Evolutionary conservation across 2,797 vertebrate species (phyloP).

Genomic region (Smutsia gigantea): DNA sequence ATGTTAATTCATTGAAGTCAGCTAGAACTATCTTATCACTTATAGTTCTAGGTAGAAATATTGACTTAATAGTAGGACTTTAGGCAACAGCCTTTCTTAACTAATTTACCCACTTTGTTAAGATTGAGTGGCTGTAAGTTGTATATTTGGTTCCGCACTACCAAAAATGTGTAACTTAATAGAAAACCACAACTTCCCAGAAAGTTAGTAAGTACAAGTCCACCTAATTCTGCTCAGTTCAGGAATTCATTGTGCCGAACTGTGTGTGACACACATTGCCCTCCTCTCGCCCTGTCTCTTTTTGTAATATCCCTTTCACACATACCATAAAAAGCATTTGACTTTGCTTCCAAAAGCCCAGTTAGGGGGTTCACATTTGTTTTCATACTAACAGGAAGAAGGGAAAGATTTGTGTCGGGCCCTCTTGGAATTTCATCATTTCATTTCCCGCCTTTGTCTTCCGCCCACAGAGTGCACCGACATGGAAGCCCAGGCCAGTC

Average conservation of each 20-base stretch:
- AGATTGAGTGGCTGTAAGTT: slow-evolving; percentile 32
- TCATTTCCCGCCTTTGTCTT: slow-evolving; percentile 64
- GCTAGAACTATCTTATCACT: neutral
- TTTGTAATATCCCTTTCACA: neutral
- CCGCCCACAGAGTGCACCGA: slow-evolving; percentile 89
- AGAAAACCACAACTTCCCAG: neutral
- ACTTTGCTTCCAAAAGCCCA: neutral
- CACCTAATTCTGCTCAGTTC: neutral
- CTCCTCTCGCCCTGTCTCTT: neutral
- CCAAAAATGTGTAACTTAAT: neutral
- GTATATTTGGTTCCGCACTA: neutral
- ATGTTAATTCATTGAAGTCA: neutral
- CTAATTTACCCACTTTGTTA: neutral
- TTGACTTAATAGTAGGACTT: neutral
- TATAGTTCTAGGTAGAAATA: neutral
- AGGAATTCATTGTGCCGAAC: neutral
- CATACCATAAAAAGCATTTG: neutral
- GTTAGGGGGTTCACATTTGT: neutral
- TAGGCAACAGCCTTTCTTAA: slow-evolving; percentile 9
- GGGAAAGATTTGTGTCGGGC: neutral
- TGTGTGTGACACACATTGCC: neutral
- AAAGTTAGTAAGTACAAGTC: neutral
- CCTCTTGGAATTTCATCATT: slow-evolving; percentile 31
- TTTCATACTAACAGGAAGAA: neutral
- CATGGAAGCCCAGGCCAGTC: slow-evolving; percentile 90